Conservation (phyloP, 2,888 invertebrate species). For the Apotomis capreana region DNA sequence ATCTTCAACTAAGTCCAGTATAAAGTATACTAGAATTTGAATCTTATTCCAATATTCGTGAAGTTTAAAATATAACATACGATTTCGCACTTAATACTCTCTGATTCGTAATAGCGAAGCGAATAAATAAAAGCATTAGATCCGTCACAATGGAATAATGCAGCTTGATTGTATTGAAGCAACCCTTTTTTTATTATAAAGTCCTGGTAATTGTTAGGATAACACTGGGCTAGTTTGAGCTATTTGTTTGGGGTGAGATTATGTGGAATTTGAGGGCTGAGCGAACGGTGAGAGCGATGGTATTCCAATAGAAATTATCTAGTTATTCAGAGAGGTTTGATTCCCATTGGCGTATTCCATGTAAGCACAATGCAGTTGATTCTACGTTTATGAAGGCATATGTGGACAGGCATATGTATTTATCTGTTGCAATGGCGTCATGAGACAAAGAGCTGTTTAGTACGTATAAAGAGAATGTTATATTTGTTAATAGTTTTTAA, state of each 20-base stretch:
- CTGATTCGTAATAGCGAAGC: conserved; percentile 44
- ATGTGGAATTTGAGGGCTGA: conserved; percentile 32
- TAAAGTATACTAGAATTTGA: conserved; percentile 5
- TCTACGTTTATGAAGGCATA: conserved; percentile 4
- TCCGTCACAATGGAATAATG: conserved; percentile 48
- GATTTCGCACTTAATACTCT: conserved; percentile 16
- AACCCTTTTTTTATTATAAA: conserved; percentile 57
- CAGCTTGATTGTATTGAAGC: conserved; percentile 47
- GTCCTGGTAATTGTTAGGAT: conserved; percentile 59
- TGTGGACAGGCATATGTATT: not conserved
- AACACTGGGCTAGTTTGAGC: conserved; percentile 48
- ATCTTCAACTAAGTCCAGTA: conserved; percentile 9
- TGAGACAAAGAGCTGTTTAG: not conserved
- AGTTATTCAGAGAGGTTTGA: conserved; percentile 31
- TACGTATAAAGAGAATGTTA: too few relatives aligned
- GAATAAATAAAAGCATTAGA: conserved; percentile 46
- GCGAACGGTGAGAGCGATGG: conserved; percentile 32
- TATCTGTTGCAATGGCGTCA: not conserved
- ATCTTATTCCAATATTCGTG: conserved; percentile 14
- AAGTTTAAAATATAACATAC: conserved; percentile 13
- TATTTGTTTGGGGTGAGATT: conserved; percentile 43
- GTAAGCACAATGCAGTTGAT: conserved; percentile 5
- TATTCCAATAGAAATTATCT: conserved; percentile 38
- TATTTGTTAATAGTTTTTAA: too few relatives aligned
- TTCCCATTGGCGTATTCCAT: conserved; percentile 19